Evolutionary conservation across 1,140 invertebrate species (phyloP), one percentile per base, ranked within the genome.

Genomic region (Artemia franciscana): DNA sequence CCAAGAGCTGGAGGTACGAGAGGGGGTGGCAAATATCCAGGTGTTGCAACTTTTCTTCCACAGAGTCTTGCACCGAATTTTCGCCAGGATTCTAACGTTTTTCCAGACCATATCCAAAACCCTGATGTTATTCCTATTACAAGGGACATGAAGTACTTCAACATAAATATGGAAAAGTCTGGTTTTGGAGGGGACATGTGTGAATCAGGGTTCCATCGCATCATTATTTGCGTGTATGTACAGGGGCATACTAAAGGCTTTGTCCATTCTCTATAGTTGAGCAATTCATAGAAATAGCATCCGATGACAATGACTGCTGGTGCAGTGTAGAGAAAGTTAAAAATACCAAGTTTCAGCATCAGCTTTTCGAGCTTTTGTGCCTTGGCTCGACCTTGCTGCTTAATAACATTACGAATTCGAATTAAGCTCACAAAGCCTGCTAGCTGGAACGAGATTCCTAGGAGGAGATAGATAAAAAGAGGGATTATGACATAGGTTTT

Each of bases 401-500:
- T 69, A 27, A 74, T 72, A 21, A 70, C 68, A 21, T 69, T 70
- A 2, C 73, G 67, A 60, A 75, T 73, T 5, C 71, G 68, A 63
- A 74, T 71, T 3, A 75, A 67, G 2, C 73, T 68, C 18, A 71
- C 68, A 61, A 75, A 72, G 12, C 73, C 74, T 12, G 71, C 68
- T 0, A 71, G 60, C 7, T 73, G 65, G 39, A 73, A 72, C 5
- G 66, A 60, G 4, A 66, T 66, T 7, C 71, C 71, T 5, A 73
- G 24, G 0, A 67, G 24, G 7, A 73, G 63, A 56, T 69, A 70
- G 74, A 67, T 81, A 75, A 82, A 83, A 72, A 90, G 86, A 62
- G 91, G 82, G 82, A 88, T 86, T 5, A 91, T 78, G 63, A 90
- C 81, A 15, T 85, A 85, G 74, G 87, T 87, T 7, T 88, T 72